These are phyloP conservation scores for Cyphomyrmex costatus DNA, from an alignment of 1,140 invertebrate species.

Conservation along the genomic window DNA sequence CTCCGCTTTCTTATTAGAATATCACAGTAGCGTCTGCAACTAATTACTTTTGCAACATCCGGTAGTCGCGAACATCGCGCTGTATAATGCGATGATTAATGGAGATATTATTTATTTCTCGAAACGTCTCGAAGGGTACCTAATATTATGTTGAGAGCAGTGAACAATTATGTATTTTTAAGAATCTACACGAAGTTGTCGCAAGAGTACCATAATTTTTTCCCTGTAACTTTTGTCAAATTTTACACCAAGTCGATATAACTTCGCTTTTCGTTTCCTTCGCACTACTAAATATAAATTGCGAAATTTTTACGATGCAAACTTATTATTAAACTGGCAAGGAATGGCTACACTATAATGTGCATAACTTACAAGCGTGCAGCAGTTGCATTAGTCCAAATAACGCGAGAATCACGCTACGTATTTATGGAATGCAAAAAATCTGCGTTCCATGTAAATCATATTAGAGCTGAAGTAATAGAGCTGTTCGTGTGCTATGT, in stretches of 20 bases:
- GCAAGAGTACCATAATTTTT: background rate
- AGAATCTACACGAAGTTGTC: background rate
- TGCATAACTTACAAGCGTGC: slow-evolving; percentile 27
- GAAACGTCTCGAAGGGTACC: background rate
- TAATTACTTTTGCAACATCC: slow-evolving; percentile 67
- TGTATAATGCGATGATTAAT: slow-evolving; percentile 60
- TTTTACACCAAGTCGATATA: slow-evolving; percentile 27
- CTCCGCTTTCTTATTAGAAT: slow-evolving; percentile 64
- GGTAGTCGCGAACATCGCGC: slow-evolving; percentile 43
- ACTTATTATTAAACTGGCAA: slow-evolving; percentile 33
- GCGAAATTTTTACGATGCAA: slow-evolving; percentile 40
- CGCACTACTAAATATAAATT: slow-evolving; percentile 30
- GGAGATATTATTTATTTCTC: slow-evolving; percentile 59
- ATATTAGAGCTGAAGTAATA: slow-evolving; percentile 21
- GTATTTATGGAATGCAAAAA: slow-evolving; percentile 51
- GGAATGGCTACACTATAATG: slow-evolving; percentile 31
- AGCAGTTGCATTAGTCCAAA: slow-evolving; percentile 26
- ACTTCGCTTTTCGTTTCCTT: slow-evolving; percentile 29
- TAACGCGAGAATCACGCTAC: slow-evolving; percentile 43
- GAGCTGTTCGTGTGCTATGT: background rate
- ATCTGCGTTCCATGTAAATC: slow-evolving; percentile 37
- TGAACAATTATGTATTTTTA: background rate
- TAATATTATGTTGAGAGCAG: slow-evolving; percentile 1
- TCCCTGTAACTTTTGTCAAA: background rate
- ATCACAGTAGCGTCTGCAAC: slow-evolving; percentile 55